Conservation (phyloP, 2,113 vertebrate genomes). For the Brachirus orientalis region DNA sequence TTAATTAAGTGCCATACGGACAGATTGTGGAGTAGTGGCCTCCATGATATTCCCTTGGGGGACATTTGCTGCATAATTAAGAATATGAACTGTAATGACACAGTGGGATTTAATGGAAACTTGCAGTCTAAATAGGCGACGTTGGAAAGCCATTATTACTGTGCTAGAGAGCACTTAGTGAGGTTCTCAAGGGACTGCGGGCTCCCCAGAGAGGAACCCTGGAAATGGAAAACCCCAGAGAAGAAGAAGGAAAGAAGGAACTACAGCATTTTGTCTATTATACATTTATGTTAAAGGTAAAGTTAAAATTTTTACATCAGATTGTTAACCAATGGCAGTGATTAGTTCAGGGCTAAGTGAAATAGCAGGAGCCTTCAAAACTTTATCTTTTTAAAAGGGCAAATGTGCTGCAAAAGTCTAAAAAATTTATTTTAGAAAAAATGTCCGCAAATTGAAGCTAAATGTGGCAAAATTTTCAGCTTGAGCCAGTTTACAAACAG, state of each 20-base stretch:
- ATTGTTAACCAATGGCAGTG: neutral
- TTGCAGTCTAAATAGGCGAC: slow-evolving; percentile 80
- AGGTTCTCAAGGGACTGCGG: slow-evolving; percentile 67
- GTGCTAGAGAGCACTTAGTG: slow-evolving; percentile 63
- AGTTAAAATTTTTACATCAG: neutral
- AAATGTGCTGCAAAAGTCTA: too few relatives aligned
- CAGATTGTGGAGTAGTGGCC: slow-evolving; percentile 84
- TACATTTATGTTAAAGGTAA: neutral
- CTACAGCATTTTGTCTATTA: neutral
- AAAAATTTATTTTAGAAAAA: too few relatives aligned
- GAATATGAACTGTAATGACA: slow-evolving; percentile 88
- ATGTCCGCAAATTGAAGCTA: too few relatives aligned
- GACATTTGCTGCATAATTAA: slow-evolving; percentile 86
- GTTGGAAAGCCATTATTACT: slow-evolving; percentile 80
- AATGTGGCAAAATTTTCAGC: too few relatives aligned
- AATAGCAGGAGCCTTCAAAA: neutral
- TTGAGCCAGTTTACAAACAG: too few relatives aligned
- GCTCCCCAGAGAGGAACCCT: slow-evolving; percentile 60
- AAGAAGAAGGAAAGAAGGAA: slow-evolving; percentile 16
- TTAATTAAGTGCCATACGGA: slow-evolving; percentile 89
- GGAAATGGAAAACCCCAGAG: slow-evolving; percentile 55
- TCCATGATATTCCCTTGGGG: slow-evolving; percentile 83
- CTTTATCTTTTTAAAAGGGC: neutral
- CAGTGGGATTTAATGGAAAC: slow-evolving; percentile 84
- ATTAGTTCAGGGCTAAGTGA: neutral